Evolutionary conservation across 2,113 vertebrate species (phyloP).

Genomic region (Clarias magur): DNA sequence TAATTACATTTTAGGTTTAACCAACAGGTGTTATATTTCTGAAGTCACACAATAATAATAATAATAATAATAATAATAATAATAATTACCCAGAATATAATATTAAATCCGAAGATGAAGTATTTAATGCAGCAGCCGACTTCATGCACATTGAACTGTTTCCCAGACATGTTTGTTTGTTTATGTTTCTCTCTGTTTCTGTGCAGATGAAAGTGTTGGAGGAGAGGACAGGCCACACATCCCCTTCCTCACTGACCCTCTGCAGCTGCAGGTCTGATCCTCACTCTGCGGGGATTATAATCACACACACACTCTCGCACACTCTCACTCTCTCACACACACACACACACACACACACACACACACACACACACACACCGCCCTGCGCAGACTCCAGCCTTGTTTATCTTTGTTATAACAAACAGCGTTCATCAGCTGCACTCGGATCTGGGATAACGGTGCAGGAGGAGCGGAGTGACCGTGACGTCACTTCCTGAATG

Average conservation of each 20-base stretch:
- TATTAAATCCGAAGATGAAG: conserved; percentile 98
- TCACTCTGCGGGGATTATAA: too few relatives aligned
- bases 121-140: conserved; percentile 99
- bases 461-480: neutral
- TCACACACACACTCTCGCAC: too few relatives aligned
- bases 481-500: neutral
- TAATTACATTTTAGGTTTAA: neutral
- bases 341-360: too few relatives aligned
- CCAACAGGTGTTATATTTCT: neutral
- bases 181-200: neutral
- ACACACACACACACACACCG: too few relatives aligned
- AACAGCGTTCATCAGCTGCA: neutral
- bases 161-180: conserved; percentile 83
- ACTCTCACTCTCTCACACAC: too few relatives aligned
- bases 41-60: neutral
- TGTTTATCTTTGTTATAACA: neutral
- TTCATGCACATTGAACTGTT: conserved; percentile 98
- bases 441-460: neutral
- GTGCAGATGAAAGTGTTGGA: neutral
- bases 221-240: neutral
- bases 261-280: too few relatives aligned
- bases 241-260: neutral
- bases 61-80: neutral
- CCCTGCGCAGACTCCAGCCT: too few relatives aligned
- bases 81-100: conserved; percentile 96